These are phyloP conservation scores for Cebidichthys violaceus DNA, from an alignment of 2,113 vertebrate genomes.

Conservation along the genomic window DNA sequence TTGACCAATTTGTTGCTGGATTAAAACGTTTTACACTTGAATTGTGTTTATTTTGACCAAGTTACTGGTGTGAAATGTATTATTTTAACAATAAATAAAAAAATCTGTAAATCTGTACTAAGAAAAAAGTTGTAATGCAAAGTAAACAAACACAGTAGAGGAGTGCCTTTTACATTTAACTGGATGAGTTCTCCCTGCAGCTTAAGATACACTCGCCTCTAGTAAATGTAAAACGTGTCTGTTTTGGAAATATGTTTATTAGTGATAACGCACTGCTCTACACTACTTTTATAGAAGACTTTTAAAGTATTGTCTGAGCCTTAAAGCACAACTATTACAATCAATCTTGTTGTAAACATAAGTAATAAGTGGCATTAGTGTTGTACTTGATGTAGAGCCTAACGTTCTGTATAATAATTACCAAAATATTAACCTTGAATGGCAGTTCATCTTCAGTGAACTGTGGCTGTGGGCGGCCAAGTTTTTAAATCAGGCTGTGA, in stretches of 20 bases:
- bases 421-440: not conserved
- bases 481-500: not conserved
- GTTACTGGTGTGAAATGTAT: not conserved
- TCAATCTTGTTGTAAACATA: not conserved
- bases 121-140: not conserved
- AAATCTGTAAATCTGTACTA: not conserved
- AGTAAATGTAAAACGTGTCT: not conserved
- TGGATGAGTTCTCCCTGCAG: not conserved
- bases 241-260: slow-evolving; percentile 6
- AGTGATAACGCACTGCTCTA: not conserved
- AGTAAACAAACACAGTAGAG: not conserved
- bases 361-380: not conserved
- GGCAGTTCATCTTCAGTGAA: slow-evolving; percentile 4
- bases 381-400: not conserved
- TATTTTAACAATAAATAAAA: not conserved
- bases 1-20: not conserved
- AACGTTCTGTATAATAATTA: not conserved
- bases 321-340: not conserved
- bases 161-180: not conserved
- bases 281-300: not conserved
- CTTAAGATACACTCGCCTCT: not conserved
- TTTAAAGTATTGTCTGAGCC: not conserved
- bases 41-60: not conserved
- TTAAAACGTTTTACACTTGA: not conserved
- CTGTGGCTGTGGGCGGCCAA: not conserved